These are phyloP conservation scores for Lucilia sericata DNA, from an alignment of 1,140 invertebrate species.

Conservation along the genomic window DNA sequence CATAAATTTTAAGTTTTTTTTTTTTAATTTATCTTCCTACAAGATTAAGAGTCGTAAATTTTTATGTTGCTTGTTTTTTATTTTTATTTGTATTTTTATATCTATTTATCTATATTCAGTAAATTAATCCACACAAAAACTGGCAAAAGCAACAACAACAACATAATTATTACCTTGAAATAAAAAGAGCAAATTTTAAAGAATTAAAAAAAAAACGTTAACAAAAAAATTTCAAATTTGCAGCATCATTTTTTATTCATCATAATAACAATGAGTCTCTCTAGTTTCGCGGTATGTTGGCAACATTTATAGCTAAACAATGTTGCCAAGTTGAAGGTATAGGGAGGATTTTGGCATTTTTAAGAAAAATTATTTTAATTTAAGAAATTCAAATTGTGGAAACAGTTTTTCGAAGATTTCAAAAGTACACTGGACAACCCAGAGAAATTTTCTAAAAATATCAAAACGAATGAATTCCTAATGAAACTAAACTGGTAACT, in stretches of 20 bases:
- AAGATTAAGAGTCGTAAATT: slow-evolving; percentile 2
- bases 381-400: no score
- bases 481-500: no score
- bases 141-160: background rate
- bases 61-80: background rate
- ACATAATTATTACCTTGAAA: slow-evolving; percentile 18
- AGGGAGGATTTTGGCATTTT: no score
- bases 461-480: no score
- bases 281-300: background rate
- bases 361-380: no score
- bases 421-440: no score
- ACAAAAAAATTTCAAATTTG: background rate
- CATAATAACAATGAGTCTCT: background rate
- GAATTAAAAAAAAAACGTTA: background rate
- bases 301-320: background rate
- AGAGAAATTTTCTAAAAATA: no score
- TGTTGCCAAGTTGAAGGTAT: background rate
- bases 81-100: background rate
- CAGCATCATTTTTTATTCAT: slow-evolving; percentile 24
- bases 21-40: background rate
- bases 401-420: no score
- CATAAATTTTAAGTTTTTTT: background rate
- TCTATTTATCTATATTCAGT: background rate
- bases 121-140: background rate
- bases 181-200: background rate